Evolutionary conservation across 1,140 invertebrate species (phyloP).

Genomic region (Scaptodrosophila lebanonensis): DNA sequence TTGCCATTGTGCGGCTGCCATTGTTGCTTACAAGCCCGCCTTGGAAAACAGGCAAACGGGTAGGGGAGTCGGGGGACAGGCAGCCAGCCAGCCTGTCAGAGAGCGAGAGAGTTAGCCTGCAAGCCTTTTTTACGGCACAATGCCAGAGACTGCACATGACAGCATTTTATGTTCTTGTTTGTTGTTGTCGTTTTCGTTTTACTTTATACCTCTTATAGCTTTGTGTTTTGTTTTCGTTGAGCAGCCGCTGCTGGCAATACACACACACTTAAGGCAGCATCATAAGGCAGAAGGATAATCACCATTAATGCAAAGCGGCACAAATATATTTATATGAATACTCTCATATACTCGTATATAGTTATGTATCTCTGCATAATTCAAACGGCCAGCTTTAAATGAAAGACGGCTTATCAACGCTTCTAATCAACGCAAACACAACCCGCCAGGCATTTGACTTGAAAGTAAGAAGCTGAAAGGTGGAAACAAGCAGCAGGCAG

Average conservation of each 20-base stretch:
- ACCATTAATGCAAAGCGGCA: constrained; percentile 41
- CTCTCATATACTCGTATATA: too few relatives aligned
- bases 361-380: constrained; percentile 52
- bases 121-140: constrained; percentile 44
- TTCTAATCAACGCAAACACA: constrained; percentile 54
- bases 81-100: too few relatives aligned
- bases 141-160: constrained; percentile 58
- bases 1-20: constrained; percentile 25
- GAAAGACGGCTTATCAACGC: constrained; percentile 50
- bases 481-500: constrained; percentile 1
- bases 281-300: constrained; percentile 37
- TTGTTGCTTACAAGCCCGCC: too few relatives aligned
- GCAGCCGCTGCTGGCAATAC: constrained; percentile 6
- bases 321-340: too few relatives aligned
- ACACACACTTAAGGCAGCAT: too few relatives aligned
- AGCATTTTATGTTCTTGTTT: constrained; percentile 44
- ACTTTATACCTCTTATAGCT: too few relatives aligned
- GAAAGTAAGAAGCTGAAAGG: neutral
- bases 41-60: too few relatives aligned
- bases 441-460: constrained; percentile 36
- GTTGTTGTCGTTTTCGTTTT: constrained; percentile 4
- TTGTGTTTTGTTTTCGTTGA: neutral
- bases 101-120: too few relatives aligned
- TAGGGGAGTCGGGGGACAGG: too few relatives aligned
- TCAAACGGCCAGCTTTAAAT: constrained; percentile 24